Evolutionary conservation across 1,140 invertebrate species (phyloP).

Genomic region (Trachymyrmex cornetzi): DNA sequence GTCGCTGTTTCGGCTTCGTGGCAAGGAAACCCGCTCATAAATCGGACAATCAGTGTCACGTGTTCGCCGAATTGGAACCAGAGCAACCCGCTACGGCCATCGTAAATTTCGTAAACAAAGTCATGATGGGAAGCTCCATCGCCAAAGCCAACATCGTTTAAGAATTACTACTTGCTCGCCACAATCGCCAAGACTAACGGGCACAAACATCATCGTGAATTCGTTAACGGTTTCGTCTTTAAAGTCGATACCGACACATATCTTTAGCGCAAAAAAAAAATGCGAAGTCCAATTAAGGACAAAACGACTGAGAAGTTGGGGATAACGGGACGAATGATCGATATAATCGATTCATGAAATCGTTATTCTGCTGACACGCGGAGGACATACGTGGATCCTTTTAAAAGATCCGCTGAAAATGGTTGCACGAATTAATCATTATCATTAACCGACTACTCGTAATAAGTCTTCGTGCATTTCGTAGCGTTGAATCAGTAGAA

Average conservation of each 20-base stretch:
- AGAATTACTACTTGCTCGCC: slow-evolving; percentile 54
- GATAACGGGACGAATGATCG: slow-evolving; percentile 25
- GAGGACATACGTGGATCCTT: slow-evolving; percentile 11
- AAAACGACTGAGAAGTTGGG: slow-evolving; percentile 23
- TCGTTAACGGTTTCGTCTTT: slow-evolving; percentile 20
- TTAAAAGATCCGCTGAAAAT: background rate
- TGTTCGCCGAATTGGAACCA: slow-evolving; percentile 97
- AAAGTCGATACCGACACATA: slow-evolving; percentile 44
- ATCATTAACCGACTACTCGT: slow-evolving; percentile 52
- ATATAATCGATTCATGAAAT: slow-evolving; percentile 26
- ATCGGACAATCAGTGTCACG: slow-evolving; percentile 97
- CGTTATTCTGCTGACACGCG: background rate
- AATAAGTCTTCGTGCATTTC: slow-evolving; percentile 66
- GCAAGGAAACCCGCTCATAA: slow-evolving; percentile 93
- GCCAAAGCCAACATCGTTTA: slow-evolving; percentile 88
- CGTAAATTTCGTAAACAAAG: slow-evolving; percentile 98
- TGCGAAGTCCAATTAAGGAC: background rate
- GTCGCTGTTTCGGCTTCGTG: slow-evolving; percentile 97
- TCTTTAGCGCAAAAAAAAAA: slow-evolving; percentile 28
- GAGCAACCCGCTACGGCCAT: slow-evolving; percentile 98
- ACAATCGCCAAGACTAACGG: slow-evolving; percentile 8
- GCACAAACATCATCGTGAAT: slow-evolving; percentile 37
- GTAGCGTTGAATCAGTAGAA: slow-evolving; percentile 68
- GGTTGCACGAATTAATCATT: slow-evolving; percentile 40
- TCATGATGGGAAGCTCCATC: slow-evolving; percentile 89